Evolutionary conservation across 1,140 invertebrate genomes (phyloP).

Genomic region (Andrena cerasifolii): DNA sequence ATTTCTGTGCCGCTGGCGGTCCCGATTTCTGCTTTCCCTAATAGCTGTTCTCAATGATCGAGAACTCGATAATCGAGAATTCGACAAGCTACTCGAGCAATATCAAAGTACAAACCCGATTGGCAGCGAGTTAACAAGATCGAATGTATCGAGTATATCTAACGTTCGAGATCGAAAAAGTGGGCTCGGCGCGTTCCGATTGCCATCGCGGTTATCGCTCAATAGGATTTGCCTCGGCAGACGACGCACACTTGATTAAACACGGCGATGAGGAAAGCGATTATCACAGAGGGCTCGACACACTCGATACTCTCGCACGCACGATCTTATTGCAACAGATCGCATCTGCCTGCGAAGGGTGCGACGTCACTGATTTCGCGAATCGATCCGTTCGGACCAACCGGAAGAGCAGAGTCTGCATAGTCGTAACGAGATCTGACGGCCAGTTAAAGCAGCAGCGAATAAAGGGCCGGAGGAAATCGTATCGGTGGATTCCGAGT

Average conservation of each 20-base stretch:
- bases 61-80: too few species aligned
- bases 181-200: not conserved
- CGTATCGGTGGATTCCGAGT: not conserved
- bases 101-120: not conserved
- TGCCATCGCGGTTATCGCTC: not conserved
- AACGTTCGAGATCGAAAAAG: not conserved
- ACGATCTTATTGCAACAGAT: not conserved
- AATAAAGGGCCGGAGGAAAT: not conserved
- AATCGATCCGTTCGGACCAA: constrained; percentile 16
- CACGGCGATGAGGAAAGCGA: not conserved
- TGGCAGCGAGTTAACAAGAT: not conserved
- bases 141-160: too few species aligned
- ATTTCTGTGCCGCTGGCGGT: not conserved
- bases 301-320: not conserved
- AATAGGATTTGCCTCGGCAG: not conserved
- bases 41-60: too few species aligned
- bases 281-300: not conserved
- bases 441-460: not conserved
- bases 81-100: not conserved
- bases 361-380: constrained; percentile 1
- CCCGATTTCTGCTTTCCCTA: not conserved
- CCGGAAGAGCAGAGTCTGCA: not conserved
- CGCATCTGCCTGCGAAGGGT: constrained; percentile 3
- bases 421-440: not conserved
- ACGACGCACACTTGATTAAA: not conserved